Evolutionary conservation across 2,113 vertebrate genomes (phyloP).

Genomic region (Bubo scandiacus): DNA sequence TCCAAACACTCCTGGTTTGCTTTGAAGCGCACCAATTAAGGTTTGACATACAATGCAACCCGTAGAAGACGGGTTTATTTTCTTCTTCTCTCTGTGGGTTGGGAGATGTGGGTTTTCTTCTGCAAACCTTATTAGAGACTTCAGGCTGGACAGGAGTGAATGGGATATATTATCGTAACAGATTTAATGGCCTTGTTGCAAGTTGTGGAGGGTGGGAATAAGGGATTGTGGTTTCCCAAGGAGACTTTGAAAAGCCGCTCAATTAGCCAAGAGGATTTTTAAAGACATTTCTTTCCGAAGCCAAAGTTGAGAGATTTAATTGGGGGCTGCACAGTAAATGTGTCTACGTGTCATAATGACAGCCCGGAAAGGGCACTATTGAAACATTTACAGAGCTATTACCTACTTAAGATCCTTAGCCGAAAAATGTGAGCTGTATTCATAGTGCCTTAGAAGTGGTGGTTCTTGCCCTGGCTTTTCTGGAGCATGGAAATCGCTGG

Average conservation of each 20-base stretch:
- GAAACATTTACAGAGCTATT: neutral
- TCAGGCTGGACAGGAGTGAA: neutral
- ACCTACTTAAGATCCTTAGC: neutral
- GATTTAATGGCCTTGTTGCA: neutral
- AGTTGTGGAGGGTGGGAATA: neutral
- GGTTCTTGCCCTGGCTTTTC: neutral
- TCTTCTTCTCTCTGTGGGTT: neutral
- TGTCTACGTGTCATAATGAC: neutral
- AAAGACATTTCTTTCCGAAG: neutral
- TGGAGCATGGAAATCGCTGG: neutral
- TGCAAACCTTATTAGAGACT: slow-evolving; percentile 22
- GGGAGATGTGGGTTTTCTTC: neutral
- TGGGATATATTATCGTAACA: neutral
- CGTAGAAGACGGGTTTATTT: neutral
- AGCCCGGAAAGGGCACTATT: neutral
- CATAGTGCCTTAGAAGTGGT: neutral
- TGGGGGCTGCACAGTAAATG: neutral
- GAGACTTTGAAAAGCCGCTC: neutral
- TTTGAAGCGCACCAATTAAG: neutral
- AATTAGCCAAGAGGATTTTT: neutral
- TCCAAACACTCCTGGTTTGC: neutral
- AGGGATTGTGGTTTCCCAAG: neutral
- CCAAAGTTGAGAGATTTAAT: neutral
- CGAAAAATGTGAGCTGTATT: neutral
- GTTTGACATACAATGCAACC: rapidly evolving